Evolutionary conservation across 2,888 invertebrate genomes (phyloP), one percentile per base, ranked within the genome.

Genomic region (Oxyscelio sp.): DNA sequence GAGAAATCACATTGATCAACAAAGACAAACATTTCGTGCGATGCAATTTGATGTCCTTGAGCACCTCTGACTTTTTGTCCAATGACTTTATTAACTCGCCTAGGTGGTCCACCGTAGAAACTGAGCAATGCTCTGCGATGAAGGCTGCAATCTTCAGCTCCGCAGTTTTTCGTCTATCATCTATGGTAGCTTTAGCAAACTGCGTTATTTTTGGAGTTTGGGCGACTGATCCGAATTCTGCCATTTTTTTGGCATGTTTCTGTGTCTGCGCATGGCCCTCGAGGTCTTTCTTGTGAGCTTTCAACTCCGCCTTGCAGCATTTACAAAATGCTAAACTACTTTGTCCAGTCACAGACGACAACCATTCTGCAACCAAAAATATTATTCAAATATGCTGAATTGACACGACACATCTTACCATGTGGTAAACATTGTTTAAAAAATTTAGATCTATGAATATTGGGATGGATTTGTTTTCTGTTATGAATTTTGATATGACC

Each of bases 1-100:
- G 91, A 5, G 83, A 83, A 48, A 91, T 86, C 5, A 91, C 88
- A 85, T 92, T 92, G 86, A 91, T 88, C 56, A 92, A 90, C 21
- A 91, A 19, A 87, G 89, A 88, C 0, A 89, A 83, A 70, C 91
- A 90, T n/a, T 88, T 89, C 17, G 90, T 89, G 0, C 85, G 82
- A 56, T 88, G 88, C 13, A 89, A 45, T 81, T 88, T 91, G 61
- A 86, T 19, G n/a, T 87, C 87, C 17, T 86, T 85, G 5, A 91
- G 43, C 21, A 87, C 77, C 52, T 86, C 85, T 43, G 88, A 89
- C 21, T 65, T 79, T 0, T 79, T 56, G 71, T 90, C 89, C 4
- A 89, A 58, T 17, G 81, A 71, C 27, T 83, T 71, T 8, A 90
- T 52, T 11, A 89, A 31, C 9, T 75, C 54, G n/a, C 85, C 65